Evolutionary conservation across 2,888 invertebrate genomes (phyloP).

Genomic region (Cabera pusaria): DNA sequence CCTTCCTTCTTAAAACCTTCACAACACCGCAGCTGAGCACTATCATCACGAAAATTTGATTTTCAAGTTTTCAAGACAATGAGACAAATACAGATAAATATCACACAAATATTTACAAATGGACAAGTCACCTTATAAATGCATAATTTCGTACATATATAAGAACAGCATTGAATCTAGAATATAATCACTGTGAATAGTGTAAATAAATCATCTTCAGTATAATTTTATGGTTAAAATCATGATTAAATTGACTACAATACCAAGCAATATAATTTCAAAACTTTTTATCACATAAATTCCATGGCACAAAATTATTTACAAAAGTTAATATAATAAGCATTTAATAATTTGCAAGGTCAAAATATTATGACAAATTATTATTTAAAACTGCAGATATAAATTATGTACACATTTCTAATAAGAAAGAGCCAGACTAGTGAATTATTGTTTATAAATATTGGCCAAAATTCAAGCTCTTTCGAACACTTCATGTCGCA

Average conservation of each 20-base stretch:
- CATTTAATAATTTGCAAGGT: neutral
- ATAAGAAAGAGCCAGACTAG: too few relatives aligned
- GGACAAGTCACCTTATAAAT: constrained; percentile 14
- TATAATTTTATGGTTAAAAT: too few relatives aligned
- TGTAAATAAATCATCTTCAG: too few relatives aligned
- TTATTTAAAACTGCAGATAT: too few relatives aligned
- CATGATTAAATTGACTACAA: constrained; percentile 1
- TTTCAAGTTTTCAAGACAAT: constrained; percentile 15
- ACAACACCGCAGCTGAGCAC: constrained; percentile 10
- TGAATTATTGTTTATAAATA: too few relatives aligned
- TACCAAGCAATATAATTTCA: constrained; percentile 4
- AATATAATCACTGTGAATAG: too few relatives aligned
- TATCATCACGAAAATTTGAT: constrained; percentile 24
- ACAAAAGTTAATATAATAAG: constrained; percentile 9
- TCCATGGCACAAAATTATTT: constrained; percentile 23
- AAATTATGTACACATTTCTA: too few relatives aligned
- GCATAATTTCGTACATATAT: constrained; percentile 4
- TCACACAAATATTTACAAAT: constrained; percentile 17
- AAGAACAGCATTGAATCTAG: too few relatives aligned
- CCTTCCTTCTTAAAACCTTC: too few relatives aligned
- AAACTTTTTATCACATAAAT: constrained; percentile 15
- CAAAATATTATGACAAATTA: constrained; percentile 11
- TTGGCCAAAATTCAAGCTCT: too few relatives aligned
- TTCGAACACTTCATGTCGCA: too few relatives aligned
- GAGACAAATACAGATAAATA: constrained; percentile 4